Conservation (phyloP, 2,113 vertebrate species). For the Onychorhynchus coronatus region DNA sequence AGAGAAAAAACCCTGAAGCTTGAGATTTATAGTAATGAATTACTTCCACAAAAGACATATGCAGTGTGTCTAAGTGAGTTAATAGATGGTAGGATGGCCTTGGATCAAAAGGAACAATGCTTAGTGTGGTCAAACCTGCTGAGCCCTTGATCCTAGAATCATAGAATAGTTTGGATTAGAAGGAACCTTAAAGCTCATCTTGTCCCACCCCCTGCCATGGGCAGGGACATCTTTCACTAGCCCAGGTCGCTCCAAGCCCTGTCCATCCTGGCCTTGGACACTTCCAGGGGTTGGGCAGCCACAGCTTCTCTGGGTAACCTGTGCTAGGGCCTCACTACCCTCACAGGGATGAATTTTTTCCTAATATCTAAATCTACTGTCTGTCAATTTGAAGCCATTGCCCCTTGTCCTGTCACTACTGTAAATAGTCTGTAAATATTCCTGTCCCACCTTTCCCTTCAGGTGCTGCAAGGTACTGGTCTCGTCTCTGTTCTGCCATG, state of each 20-base stretch:
- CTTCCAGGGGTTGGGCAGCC: neutral
- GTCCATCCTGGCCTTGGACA: fast-evolving
- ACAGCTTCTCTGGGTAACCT: neutral
- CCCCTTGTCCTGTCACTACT: neutral
- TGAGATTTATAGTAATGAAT: neutral
- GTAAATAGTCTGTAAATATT: neutral
- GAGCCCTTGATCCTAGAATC: neutral
- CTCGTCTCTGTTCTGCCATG: neutral
- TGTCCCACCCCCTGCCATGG: neutral
- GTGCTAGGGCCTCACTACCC: neutral
- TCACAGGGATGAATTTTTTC: neutral
- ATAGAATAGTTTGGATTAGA: neutral
- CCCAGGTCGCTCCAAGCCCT: neutral
- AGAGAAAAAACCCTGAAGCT: neutral
- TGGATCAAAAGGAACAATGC: neutral
- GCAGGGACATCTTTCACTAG: neutral
- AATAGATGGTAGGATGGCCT: neutral
- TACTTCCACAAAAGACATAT: neutral
- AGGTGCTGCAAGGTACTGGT: neutral
- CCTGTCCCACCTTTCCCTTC: neutral
- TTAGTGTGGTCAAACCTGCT: neutral
- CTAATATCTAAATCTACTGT: neutral
- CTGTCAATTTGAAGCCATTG: neutral
- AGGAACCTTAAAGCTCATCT: neutral
- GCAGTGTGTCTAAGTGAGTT: neutral